A percentile compares a stretch with the other conserved stretches of the same genome.
phyloP scores from a whole-genome alignment of 2,113 vertebrate species.

The Solea senegalensis region DNA sequence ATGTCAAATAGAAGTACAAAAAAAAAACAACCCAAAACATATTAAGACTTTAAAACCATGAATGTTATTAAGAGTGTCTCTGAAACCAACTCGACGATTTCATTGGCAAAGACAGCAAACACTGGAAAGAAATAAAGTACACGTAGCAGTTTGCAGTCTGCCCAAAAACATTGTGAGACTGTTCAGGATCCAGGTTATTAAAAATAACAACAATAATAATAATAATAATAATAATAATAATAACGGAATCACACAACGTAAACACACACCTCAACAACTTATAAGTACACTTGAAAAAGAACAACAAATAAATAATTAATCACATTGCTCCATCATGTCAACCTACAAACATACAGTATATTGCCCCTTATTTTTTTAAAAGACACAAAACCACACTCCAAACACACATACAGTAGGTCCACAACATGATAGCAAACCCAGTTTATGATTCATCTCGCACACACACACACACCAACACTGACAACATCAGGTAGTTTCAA shows the following conservation, averaged over 20 bases:
- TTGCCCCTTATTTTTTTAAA: constrained; percentile 55
- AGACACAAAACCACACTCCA: constrained; percentile 17
- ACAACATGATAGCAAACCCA: constrained; percentile 15
- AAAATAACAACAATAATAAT: neutral
- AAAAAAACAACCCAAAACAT: constrained; percentile 5
- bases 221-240: too few species aligned
- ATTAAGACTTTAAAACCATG: constrained; percentile 29
- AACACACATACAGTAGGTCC: constrained; percentile 27
- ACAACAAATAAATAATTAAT: constrained; percentile 71
- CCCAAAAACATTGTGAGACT: neutral
- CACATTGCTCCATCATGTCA: constrained; percentile 9
- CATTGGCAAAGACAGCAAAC: constrained; percentile 33
- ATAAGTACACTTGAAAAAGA: constrained; percentile 73
- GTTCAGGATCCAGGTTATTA: constrained; percentile 7
- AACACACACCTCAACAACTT: constrained; percentile 52
- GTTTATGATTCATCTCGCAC: constrained; percentile 1
- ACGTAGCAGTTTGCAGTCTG: neutral
- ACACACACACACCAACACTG: constrained; percentile 22
- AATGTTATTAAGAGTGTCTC: constrained; percentile 28
- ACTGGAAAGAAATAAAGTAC: constrained; percentile 1
- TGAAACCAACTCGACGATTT: constrained; percentile 13
- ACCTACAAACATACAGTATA: constrained; percentile 37
- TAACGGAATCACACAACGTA: constrained; percentile 42
- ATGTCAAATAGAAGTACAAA: neutral
- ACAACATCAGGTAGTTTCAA: neutral